These are phyloP conservation scores for Aradophagus sp. DNA, from an alignment of 1,140 invertebrate species.

Conservation along the genomic window DNA sequence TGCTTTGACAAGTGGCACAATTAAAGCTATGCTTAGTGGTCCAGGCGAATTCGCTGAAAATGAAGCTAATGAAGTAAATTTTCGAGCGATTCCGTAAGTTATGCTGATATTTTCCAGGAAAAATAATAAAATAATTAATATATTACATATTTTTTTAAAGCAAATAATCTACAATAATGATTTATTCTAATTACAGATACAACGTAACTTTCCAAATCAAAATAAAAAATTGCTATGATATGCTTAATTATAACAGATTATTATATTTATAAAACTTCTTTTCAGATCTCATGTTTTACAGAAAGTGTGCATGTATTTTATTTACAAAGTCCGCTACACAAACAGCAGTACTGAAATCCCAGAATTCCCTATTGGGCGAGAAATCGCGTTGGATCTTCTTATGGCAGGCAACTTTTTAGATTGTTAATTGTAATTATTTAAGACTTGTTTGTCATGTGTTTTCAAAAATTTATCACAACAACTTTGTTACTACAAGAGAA, in stretches of 20 bases:
- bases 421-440: no score
- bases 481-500: no score
- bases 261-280: conserved; percentile 43
- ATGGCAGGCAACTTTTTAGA: conserved; percentile 99
- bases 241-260: neutral
- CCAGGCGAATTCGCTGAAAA: conserved; percentile 99
- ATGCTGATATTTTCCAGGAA: no score
- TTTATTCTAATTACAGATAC: no score
- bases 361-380: conserved; percentile 97
- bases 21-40: conserved; percentile 98
- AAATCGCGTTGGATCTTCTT: conserved; percentile 96
- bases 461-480: no score
- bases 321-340: conserved; percentile 99
- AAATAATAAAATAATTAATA: no score
- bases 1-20: conserved; percentile 97
- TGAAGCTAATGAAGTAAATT: conserved; percentile 99
- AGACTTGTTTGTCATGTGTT: no score
- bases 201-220: no score
- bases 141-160: no score
- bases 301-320: conserved; percentile 99
- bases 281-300: conserved; percentile 96
- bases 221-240: no score
- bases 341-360: conserved; percentile 99
- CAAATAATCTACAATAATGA: no score
- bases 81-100: conserved; percentile 99